Base-by-base conservation (phyloP, 2,797 vertebrate genomes). In the Anabacerthia variegaticeps region DNA sequence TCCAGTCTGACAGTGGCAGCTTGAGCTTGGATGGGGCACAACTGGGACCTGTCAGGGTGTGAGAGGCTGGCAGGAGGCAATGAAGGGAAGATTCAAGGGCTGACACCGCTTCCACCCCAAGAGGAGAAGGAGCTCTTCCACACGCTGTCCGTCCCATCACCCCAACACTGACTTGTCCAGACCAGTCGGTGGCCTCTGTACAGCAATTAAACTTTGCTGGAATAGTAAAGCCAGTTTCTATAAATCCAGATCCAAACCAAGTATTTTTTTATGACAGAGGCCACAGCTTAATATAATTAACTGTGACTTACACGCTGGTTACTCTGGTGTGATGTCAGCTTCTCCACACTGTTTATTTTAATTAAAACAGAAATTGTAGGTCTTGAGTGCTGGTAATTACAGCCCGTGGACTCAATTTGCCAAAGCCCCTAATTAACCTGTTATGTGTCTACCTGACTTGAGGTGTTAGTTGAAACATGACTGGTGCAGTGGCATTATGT, bases 331-430 rank as follows among this genome's bases (percentile, higher is more conserved):
- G 98, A 98, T 98, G 98, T 98, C 98, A 98, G 97, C 92, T 97
- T 97, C 97, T 98, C 94, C 94, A 95, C 96, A 98, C 95, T 98
- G 98, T 98, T 98, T 98, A 98, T 98, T 98, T 98, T 98, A 98
- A 98, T 98, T 98, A 98, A 98, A 98, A 97, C 96, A 98, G 98
- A 98, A 98, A 98, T 98, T 98, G 98, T 95, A 98, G 97, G 97
- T 98, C 98, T 98, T 97, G 97, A 96, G 97, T 96, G 92, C 97
- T 96, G 93, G 92, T 98, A 98, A 98, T 98, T 98, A 98, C 97
- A 98, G 96, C 95, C 97, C 94, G 48, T 96, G 97, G 96, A 97
- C 97, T 97, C 97, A 98, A 98, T 98, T 98, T 97, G 97, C 97
- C 95, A 97, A 98, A 97, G 97, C 97, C 98, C 98, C 97, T 98